A percentile compares a stretch with the other conserved stretches of the same genome.
These are phyloP conservation scores for Pseudoips prasinana DNA, from an alignment of 2,888 invertebrate genomes.

Conservation along the genomic window DNA sequence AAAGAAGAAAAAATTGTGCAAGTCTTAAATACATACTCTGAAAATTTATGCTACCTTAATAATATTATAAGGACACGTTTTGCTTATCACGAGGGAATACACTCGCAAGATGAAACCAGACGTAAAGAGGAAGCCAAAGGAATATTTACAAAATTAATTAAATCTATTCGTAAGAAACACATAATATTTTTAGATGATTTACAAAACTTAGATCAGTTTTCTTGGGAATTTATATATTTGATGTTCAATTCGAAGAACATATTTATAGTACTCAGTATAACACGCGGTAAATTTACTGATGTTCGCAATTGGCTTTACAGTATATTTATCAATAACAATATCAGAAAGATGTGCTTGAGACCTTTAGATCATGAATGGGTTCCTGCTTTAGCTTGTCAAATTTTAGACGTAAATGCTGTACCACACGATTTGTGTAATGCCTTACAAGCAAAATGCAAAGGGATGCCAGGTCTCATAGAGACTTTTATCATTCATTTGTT, in stretches of 20 bases:
- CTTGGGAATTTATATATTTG: constrained; percentile 67
- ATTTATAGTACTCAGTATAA: constrained; percentile 57
- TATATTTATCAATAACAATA: constrained; percentile 58
- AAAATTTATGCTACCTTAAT: constrained; percentile 81
- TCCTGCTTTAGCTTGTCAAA: constrained; percentile 81
- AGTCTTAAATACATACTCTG: constrained; percentile 49
- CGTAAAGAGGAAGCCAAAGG: constrained; percentile 60
- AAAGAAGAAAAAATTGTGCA: constrained; percentile 69
- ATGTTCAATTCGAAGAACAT: constrained; percentile 58
- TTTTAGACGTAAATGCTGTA: constrained; percentile 81
- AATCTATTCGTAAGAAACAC: constrained; percentile 45
- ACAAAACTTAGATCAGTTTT: constrained; percentile 69
- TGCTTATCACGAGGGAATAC: constrained; percentile 66
- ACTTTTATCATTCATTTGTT: constrained; percentile 74
- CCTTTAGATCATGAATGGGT: constrained; percentile 63
- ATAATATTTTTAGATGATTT: constrained; percentile 75
- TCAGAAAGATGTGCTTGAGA: constrained; percentile 66
- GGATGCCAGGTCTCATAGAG: constrained; percentile 78
- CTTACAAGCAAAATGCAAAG: constrained; percentile 66
- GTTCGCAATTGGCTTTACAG: constrained; percentile 65
- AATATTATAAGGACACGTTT: constrained; percentile 76
- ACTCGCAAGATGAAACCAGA: constrained; percentile 51
- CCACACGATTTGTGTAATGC: constrained; percentile 75
- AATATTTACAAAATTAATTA: constrained; percentile 62
- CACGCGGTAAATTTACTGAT: constrained; percentile 63